Base-by-base conservation (phyloP, 2,888 invertebrate genomes). In the Spilarctia lutea region DNA sequence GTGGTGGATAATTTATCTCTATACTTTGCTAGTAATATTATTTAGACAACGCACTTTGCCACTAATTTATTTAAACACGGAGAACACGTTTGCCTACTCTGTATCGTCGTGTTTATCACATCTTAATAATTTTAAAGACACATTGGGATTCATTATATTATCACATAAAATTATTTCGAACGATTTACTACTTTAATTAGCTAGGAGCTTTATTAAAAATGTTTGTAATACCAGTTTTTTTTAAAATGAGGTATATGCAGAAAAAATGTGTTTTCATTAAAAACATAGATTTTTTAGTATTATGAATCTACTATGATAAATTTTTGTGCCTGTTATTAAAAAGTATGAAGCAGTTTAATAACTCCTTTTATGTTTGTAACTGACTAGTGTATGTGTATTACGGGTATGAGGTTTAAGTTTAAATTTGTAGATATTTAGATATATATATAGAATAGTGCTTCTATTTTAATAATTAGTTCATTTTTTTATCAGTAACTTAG, bases 41-140 rank as follows among this genome's bases (percentile, higher is more conserved):
- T 65, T 73, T 35, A 73, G 69, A 60, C 63, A 63, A 66, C 65
- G 30, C 18, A 74, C 72, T 74, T 76, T 73, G 52, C 33, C 69
- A 52, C 65, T 56, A 45, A 73, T 81, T 82, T 75, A 80, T 79
- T 75, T 75, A 71, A 39, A 75, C 75, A 83, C 72, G 79, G 66
- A 79, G 65, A 73, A 72, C 74, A 69, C 71, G 77, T 75, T 83
- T 82, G 81, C 84, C 82, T 81, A 74, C 72, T 79, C 77, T 74
- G 73, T 71, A 68, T 52, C 70, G 75, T 68, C 18, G 42, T 65
- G 20, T 71, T 39, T 65, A 68, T 66, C 39, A 27, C 39, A 63
- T 63, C 63, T 30, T 30, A 63, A 63, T 63, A 63, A 30, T 30
- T 30, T 56, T 65, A 48, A 77, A 72, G 63, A 77, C 42, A 56